Base-by-base conservation (phyloP, 2,888 invertebrate genomes). In the Chesias legatella region DNA sequence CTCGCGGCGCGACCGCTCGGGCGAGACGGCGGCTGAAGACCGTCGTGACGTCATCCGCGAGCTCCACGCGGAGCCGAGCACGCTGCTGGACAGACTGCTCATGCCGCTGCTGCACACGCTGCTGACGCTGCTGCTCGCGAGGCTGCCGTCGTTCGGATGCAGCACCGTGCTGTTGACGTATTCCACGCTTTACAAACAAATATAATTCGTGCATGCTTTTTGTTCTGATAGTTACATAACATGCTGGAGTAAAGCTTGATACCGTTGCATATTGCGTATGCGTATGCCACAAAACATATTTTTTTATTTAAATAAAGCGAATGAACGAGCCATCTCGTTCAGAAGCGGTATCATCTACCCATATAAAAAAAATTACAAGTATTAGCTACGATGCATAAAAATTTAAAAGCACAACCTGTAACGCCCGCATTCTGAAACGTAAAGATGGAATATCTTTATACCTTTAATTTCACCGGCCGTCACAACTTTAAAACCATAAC, bases 81-180 rank as follows among this genome's bases (percentile, higher is more conserved):
- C 79, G 69, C 79, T 71, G 71, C 78, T 75, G 17, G 79, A 60
- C 11, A 86, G 85, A 26, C 91, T 90, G 58, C 90, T 90, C 66
- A 90, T 89, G 34, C 90, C 89, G 62, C 91, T 91, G 49, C 90
- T 89, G 58, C 88, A 89, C 20, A 91, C 81, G 63, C 91, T 91
- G 57, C 90, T 81, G 25, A 93, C 92, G 48, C 90, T 90, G 40
- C 92, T 93, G 40, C 93, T 93, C 29, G 92, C 91, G 45, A 92
- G 85, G 40, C 92, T 93, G 46, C 94, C 94, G 75, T 96, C 96
- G 72, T 95, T 95, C 0, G 97, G 97, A 81, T 97, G 97, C 80
- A 95, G 90, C 8, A 97, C 95, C 46, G 94, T 95, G 69, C 97
- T 95, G 71, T 45, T 41, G 61, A 52, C 31, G 34, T 33, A 50